These are phyloP conservation scores for Gnathonemus longibarbis DNA, from an alignment of 2,113 vertebrate species.

Conservation along the genomic window DNA sequence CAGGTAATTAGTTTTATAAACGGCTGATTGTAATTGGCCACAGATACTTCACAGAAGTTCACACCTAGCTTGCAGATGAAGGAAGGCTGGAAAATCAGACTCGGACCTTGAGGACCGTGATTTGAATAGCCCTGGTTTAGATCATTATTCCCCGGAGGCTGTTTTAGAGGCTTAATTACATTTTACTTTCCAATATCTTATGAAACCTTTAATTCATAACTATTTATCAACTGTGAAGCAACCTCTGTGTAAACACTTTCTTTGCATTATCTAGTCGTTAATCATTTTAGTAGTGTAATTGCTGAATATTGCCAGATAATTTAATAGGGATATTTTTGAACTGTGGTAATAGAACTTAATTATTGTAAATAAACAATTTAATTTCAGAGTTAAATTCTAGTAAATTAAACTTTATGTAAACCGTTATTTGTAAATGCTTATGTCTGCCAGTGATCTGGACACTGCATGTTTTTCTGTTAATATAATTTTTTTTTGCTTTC, in stretches of 20 bases:
- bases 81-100: neutral
- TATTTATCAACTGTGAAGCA: slow-evolving; percentile 57
- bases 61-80: neutral
- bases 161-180: slow-evolving; percentile 63
- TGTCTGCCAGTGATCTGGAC: neutral
- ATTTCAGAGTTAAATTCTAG: neutral
- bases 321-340: slow-evolving; percentile 2
- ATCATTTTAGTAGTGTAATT: slow-evolving; percentile 47
- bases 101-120: neutral
- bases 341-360: slow-evolving; percentile 4
- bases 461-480: neutral
- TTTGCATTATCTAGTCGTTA: slow-evolving; percentile 65
- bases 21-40: slow-evolving; percentile 60
- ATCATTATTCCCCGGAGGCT: slow-evolving; percentile 62
- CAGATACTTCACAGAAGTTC: neutral
- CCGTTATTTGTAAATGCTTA: neutral
- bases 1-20: slow-evolving; percentile 52
- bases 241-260: slow-evolving; percentile 58
- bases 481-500: neutral
- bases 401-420: slow-evolving; percentile 5
- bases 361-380: slow-evolving; percentile 16
- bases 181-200: slow-evolving; percentile 57
- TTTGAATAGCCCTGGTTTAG: slow-evolving; percentile 28
- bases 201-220: slow-evolving; percentile 49
- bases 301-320: slow-evolving; percentile 1